Evolutionary conservation across 2,888 invertebrate genomes (phyloP), one percentile per base, ranked within the genome.

Genomic region (Apodemia mormo): DNA sequence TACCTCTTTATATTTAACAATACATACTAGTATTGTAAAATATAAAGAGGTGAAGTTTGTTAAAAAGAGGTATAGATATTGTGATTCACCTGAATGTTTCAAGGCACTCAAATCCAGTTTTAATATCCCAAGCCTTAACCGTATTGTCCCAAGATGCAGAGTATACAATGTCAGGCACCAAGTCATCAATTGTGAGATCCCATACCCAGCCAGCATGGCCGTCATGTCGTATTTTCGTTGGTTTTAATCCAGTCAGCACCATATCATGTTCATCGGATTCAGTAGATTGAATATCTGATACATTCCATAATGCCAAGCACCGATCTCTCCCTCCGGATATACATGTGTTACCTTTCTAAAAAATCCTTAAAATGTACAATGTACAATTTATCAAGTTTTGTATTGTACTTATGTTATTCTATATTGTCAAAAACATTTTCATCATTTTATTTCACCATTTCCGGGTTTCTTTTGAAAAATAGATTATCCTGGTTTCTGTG

Each of bases 131-230:
- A 3, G 92, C 91, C 81, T 94, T 94, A 0, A 95, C 92, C 56
- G 91, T 94, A 71, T 93, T 91, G 79, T 95, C 95, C 95, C 95
- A 95, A 52, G 95, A 95, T 29, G 94, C 94, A 52, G 95, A 95
- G 77, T 94, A 95, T 61, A 95, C 78, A 67, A 86, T 88, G 6
- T 91, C 86, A 73, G 86, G 82, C 22, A 87, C 81, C 52, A 85
- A 77, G 70, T 84, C 81, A 72, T 92, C 89, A 30, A 94, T 85
- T 5, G 94, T 92, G 43, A 95, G 81, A 75, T 94, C 94, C 95
- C 95, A 95, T 10, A 95, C 94, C 95, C 95, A 95, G 61, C 95
- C 95, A 0, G 90, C 84, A 76, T 95, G 95, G 2, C 95, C 95
- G 78, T 91, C 88, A 68, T 85, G 82, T 61, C 82, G 84, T 54